Evolutionary conservation across 2,797 vertebrate genomes (phyloP).

Genomic region (Smutsia temminckii): DNA sequence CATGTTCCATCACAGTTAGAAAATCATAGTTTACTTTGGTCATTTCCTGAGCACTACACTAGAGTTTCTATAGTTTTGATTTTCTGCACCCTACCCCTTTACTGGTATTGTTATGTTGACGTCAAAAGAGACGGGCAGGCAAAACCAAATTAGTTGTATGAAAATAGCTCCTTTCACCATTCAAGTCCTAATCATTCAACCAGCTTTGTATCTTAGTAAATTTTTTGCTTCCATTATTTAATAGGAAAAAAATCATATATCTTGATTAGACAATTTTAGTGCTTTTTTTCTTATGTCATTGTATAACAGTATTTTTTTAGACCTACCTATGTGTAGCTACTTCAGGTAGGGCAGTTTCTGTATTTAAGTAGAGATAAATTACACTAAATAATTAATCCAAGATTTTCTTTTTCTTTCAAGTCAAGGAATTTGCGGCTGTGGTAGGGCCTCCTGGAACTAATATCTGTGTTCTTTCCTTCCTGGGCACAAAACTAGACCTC

Average conservation of each 20-base stretch:
- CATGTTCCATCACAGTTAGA: not conserved
- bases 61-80: not conserved
- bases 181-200: not conserved
- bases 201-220: conserved; percentile 12
- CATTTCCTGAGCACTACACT: not conserved
- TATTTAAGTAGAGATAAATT: conserved; percentile 36
- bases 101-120: not conserved
- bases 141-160: not conserved
- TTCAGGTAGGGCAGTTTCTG: conserved; percentile 15
- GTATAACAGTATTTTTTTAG: conserved; percentile 13
- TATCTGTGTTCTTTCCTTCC: not conserved
- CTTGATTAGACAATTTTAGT: conserved; percentile 50
- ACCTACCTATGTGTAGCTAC: not conserved
- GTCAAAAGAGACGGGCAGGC: not conserved
- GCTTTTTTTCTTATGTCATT: conserved; percentile 51
- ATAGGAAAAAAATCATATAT: not conserved
- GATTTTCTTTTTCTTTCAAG: conserved; percentile 7
- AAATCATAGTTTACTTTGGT: not conserved
- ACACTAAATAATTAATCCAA: not conserved
- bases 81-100: not conserved
- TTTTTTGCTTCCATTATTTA: conserved; percentile 48
- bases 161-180: not conserved
- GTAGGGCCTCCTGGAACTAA: not conserved
- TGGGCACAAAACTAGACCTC: not conserved
- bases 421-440: not conserved